Evolutionary conservation across 2,888 invertebrate species (phyloP).

Genomic region (Stegana nigrithorax): DNA sequence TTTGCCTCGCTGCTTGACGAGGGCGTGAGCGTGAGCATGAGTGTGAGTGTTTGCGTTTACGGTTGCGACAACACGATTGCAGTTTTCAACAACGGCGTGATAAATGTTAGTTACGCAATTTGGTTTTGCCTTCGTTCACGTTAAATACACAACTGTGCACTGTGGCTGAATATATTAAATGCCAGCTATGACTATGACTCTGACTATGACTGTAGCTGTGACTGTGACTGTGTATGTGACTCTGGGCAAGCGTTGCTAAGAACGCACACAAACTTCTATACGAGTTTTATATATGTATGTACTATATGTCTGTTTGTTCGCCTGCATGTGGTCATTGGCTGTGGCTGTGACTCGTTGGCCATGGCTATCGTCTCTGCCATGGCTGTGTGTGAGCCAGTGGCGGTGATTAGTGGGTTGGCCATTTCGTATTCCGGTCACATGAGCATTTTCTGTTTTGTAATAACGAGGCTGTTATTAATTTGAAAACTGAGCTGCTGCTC

Average conservation of each 20-base stretch:
- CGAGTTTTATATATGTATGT: background rate
- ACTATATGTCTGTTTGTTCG: background rate
- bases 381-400: background rate
- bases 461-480: background rate
- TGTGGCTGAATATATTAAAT: slow-evolving; percentile 9
- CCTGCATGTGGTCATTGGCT: background rate
- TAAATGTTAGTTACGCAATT: slow-evolving; percentile 10
- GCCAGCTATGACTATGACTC: background rate
- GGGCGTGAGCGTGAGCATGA: too few species aligned
- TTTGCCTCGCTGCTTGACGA: too few species aligned
- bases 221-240: too few species aligned
- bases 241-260: too few species aligned
- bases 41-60: too few species aligned
- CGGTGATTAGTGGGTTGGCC: background rate
- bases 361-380: background rate
- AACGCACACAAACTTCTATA: background rate
- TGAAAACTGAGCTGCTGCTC: background rate
- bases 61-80: background rate
- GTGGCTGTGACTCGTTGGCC: background rate
- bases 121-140: slow-evolving; percentile 9
- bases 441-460: background rate
- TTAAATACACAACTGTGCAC: slow-evolving; percentile 2
- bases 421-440: background rate
- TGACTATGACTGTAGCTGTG: too few species aligned
- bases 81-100: background rate